These are phyloP conservation scores for Drosophila cardini DNA, from an alignment of 1,140 invertebrate species.

Conservation along the genomic window DNA sequence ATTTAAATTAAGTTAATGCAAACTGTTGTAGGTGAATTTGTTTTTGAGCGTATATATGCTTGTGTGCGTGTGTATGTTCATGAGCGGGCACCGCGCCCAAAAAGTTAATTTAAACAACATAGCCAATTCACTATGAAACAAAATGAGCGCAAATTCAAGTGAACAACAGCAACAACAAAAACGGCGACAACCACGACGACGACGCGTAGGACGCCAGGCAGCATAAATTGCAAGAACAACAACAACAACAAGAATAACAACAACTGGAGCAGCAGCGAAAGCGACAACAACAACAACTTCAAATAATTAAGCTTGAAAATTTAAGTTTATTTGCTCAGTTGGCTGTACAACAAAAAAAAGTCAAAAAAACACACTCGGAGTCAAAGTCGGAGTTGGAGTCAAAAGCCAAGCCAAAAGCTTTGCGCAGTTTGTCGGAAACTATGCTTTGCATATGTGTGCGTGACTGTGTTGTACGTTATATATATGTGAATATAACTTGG, in stretches of 20 bases:
- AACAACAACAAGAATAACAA: constrained; percentile 7
- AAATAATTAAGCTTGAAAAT: constrained; percentile 29
- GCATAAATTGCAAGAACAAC: constrained; percentile 41
- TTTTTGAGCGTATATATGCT: constrained; percentile 16
- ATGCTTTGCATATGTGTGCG: constrained; percentile 15
- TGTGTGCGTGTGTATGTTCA: constrained; percentile 16
- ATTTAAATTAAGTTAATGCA: constrained; percentile 16
- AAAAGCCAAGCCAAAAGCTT: constrained; percentile 42
- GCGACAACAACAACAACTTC: constrained; percentile 21
- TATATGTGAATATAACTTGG: constrained; percentile 1
- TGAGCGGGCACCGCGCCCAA: constrained; percentile 47
- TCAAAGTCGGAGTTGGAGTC: constrained; percentile 14
- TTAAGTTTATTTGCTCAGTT: constrained; percentile 46
- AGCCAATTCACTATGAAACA: constrained; percentile 45
- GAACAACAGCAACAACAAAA: constrained; percentile 34
- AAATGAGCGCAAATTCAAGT: constrained; percentile 50
- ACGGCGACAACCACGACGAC: constrained; percentile 4
- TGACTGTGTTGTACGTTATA: constrained; percentile 22
- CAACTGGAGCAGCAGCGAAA: constrained; percentile 15
- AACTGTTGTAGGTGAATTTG: constrained; percentile 10
- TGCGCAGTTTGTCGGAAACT: constrained; percentile 23
- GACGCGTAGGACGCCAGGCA: constrained; percentile 41
- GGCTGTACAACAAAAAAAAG: constrained; percentile 35
- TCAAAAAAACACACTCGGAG: constrained; percentile 21
- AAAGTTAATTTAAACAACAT: constrained; percentile 50